A percentile compares a stretch with the other conserved stretches of the same genome.
Evolutionary conservation across 2,888 invertebrate species (phyloP).

Genomic region (Esperia sulphurella): DNA sequence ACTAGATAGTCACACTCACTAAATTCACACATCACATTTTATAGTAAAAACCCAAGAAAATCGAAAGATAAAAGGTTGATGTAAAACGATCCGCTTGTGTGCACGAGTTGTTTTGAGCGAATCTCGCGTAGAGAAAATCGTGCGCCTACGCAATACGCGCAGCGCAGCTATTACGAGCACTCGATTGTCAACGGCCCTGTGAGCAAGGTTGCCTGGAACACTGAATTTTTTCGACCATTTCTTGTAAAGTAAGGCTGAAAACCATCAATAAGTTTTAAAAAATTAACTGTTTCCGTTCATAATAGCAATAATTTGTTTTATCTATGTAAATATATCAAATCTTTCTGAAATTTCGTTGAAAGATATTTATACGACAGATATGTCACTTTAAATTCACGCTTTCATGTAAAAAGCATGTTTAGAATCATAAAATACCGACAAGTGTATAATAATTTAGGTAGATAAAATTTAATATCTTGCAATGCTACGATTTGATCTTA

Average conservation of each 20-base stretch:
- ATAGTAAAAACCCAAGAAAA: constrained; percentile 13
- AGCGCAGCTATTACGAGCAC: constrained; percentile 63
- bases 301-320: neutral
- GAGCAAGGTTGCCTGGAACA: constrained; percentile 69
- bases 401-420: too few relatives aligned
- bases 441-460: too few relatives aligned
- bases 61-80: constrained; percentile 30
- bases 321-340: too few relatives aligned
- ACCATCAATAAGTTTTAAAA: neutral
- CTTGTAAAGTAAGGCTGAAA: neutral
- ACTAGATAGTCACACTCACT: constrained; percentile 2
- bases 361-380: too few relatives aligned
- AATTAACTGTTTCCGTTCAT: neutral
- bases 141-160: constrained; percentile 63
- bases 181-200: constrained; percentile 63
- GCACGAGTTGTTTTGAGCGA: constrained; percentile 60
- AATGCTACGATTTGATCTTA: too few relatives aligned
- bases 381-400: too few relatives aligned
- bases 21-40: constrained; percentile 19
- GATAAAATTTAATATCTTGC: too few relatives aligned
- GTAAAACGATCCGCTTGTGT: constrained; percentile 58
- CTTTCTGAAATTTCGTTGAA: too few relatives aligned
- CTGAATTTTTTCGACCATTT: neutral
- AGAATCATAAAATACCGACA: too few relatives aligned
- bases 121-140: constrained; percentile 58